Evolutionary conservation across 2,797 vertebrate species (phyloP).

Genomic region (Phataginus tetradactyla): DNA sequence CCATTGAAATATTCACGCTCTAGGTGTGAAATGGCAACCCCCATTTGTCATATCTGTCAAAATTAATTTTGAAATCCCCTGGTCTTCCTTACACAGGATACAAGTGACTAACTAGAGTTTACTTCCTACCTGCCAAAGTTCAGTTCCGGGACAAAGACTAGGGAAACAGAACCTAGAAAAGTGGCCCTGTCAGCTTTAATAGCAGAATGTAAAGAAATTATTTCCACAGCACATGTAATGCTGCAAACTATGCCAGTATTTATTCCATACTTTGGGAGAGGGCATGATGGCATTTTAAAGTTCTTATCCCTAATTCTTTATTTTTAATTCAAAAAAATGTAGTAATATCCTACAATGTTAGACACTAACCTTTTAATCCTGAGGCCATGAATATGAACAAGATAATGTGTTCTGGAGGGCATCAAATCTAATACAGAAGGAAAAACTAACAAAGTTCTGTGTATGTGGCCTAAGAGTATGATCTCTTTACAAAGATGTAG

Average conservation of each 20-base stretch:
- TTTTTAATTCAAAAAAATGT: not conserved
- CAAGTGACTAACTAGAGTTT: constrained; percentile 46
- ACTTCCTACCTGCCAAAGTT: constrained; percentile 68
- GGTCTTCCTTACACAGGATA: constrained; percentile 63
- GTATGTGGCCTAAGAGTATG: not conserved
- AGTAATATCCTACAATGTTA: not conserved
- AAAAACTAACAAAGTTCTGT: not conserved
- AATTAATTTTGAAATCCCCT: constrained; percentile 79
- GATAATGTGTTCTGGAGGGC: not conserved
- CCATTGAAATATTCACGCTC: constrained; percentile 81
- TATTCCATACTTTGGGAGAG: constrained; percentile 7
- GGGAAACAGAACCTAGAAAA: constrained; percentile 49
- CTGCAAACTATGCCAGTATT: not conserved
- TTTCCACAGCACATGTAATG: constrained; percentile 16
- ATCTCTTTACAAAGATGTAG: not conserved
- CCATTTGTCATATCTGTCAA: constrained; percentile 82
- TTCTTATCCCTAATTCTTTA: constrained; percentile 21
- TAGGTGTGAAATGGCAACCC: constrained; percentile 82
- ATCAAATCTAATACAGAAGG: not conserved
- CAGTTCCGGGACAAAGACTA: constrained; percentile 63
- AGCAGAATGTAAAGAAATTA: not conserved
- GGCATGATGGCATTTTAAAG: not conserved
- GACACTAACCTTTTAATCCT: not conserved
- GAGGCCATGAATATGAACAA: not conserved
- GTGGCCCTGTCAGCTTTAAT: constrained; percentile 27